These are phyloP conservation scores for Strix aluco DNA, from an alignment of 2,113 vertebrate genomes.

Conservation along the genomic window DNA sequence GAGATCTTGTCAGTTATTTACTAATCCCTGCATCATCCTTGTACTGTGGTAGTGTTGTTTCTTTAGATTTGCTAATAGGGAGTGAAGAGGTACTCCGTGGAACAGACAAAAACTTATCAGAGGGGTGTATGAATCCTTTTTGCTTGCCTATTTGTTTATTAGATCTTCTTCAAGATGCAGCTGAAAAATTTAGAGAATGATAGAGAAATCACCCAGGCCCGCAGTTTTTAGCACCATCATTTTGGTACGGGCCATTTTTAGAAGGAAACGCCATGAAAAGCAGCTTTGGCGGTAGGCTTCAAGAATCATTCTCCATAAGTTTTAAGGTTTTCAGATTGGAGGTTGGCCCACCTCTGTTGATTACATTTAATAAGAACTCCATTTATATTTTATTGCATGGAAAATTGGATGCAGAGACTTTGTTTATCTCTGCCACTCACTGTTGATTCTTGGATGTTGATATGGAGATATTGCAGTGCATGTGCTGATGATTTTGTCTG, in stretches of 20 bases:
- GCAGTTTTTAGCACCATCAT: neutral
- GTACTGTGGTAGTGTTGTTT: neutral
- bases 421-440: neutral
- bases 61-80: neutral
- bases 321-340: neutral
- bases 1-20: neutral
- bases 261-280: neutral
- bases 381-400: neutral
- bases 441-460: neutral
- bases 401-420: neutral
- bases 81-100: neutral
- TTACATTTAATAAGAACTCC: neutral
- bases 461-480: neutral
- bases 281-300: neutral
- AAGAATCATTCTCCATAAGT: neutral
- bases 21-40: neutral
- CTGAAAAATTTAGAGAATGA: neutral
- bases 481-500: neutral
- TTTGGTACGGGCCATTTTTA: neutral
- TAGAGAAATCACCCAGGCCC: neutral
- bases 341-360: neutral
- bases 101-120: neutral
- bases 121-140: neutral
- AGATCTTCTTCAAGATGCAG: neutral
- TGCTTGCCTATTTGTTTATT: neutral